These are phyloP conservation scores for Hippocampus abdominalis DNA, from an alignment of 2,113 vertebrate genomes.

Conservation along the genomic window DNA sequence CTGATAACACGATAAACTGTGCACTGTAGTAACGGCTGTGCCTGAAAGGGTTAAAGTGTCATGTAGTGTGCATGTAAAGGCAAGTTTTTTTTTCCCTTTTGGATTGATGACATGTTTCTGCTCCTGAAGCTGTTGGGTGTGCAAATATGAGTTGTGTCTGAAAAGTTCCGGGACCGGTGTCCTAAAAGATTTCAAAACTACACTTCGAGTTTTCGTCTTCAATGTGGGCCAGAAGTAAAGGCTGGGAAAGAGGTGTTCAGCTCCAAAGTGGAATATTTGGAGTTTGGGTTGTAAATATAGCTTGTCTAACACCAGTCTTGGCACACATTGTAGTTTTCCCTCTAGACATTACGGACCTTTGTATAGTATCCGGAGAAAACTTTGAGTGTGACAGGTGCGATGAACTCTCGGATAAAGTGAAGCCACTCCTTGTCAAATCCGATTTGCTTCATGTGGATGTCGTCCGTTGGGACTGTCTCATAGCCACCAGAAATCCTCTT, in stretches of 20 bases:
- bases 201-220: background rate
- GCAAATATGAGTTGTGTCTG: background rate
- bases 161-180: background rate
- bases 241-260: too few species aligned
- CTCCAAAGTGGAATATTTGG: background rate
- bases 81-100: background rate
- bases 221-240: too few species aligned
- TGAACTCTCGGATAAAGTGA: conserved; percentile 96
- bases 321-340: background rate
- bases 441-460: conserved; percentile 97
- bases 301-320: background rate
- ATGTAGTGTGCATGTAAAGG: background rate
- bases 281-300: background rate
- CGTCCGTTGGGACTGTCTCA: conserved; percentile 95
- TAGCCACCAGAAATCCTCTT: conserved; percentile 92
- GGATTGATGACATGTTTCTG: background rate
- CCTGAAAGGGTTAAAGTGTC: background rate
- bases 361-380: conserved; percentile 97
- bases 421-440: conserved; percentile 91
- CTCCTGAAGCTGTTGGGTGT: conserved; percentile 1
- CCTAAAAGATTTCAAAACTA: background rate
- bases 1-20: too few species aligned
- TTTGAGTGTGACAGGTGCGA: conserved; percentile 91
- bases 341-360: conserved; percentile 74
- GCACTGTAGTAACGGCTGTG: too few species aligned